phyloP scores from a whole-genome alignment of 2,113 vertebrate genomes.

The Gadus macrocephalus region DNA sequence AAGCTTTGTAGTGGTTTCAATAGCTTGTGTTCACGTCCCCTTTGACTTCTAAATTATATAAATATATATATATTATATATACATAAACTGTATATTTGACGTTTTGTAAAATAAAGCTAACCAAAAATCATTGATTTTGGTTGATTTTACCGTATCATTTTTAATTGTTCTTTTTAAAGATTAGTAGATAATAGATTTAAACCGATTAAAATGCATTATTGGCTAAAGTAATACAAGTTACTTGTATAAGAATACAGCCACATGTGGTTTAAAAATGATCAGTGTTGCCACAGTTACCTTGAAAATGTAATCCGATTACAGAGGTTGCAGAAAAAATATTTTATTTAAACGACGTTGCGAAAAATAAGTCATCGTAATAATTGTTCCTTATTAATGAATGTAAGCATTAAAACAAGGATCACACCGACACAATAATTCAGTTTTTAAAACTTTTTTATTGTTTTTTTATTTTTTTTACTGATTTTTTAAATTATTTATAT shows the following conservation, averaged over 20 bases:
- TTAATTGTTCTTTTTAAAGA: too few relatives aligned
- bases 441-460: conserved; percentile 99
- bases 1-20: conserved; percentile 17
- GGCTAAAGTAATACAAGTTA: too few relatives aligned
- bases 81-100: conserved; percentile 67
- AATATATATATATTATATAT: conserved; percentile 53
- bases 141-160: neutral
- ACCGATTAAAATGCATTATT: too few relatives aligned
- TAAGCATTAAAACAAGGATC: neutral
- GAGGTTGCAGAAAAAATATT: too few relatives aligned
- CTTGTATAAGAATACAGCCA: too few relatives aligned
- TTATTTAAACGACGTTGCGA: too few relatives aligned
- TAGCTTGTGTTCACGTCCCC: conserved; percentile 39
- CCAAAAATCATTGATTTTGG: conserved; percentile 31
- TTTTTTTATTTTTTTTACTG: conserved; percentile 96
- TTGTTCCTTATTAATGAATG: too few relatives aligned
- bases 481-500: conserved; percentile 98
- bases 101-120: conserved; percentile 66
- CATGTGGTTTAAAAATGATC: too few relatives aligned
- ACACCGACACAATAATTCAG: conserved; percentile 65
- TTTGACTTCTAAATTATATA: conserved; percentile 63
- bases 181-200: too few relatives aligned
- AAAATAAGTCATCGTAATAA: too few relatives aligned
- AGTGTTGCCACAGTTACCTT: too few relatives aligned
- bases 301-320: too few relatives aligned